Base-by-base conservation (phyloP, 2,797 vertebrate genomes). In the Brachyalestes nurse region DNA sequence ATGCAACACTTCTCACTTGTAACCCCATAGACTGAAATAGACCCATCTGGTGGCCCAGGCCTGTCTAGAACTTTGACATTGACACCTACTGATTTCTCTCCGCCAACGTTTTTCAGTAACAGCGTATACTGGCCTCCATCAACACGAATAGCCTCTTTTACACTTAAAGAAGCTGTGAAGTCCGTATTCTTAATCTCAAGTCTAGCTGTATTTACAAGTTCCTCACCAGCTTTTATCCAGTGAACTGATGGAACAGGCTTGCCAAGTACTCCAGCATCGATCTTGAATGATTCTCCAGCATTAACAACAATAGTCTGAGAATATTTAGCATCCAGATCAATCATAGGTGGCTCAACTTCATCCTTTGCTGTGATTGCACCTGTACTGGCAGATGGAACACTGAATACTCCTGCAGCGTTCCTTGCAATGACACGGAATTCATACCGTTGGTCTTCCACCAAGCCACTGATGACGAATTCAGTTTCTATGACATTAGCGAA, bases 31-130 rank as follows among this genome's bases (percentile, higher is more conserved):
- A 83, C 64, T 70, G 81, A 79, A 79, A 83, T 79, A 57, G 97
- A 97, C 86, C 96, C 97, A 89, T 96, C 95, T 83, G 98, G 95
- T 87, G 98, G 96, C 0, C 98, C 97, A 74, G 98, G 97, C 85
- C 96, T 95, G 82, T 99, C 98, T 84, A 99, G 94, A 45, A 99
- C 95, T 87, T 97, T 98, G 90, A 96, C 97, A 71, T 95, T 97
- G 84, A 99, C 85, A 86, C 91, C 75, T 88, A 94, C 90, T 49
- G 96, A 96, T 88, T 88, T 96, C 87, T 95, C 95, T 84, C 98
- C 98, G 75, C 96, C 96, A 89, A 97, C 94, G 87, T 96, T 99
- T 90, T 97, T 96, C 73, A 97, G 74, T 17, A 95, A 97, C 87
- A 99, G 86, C 40, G 94, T 87, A 86, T 99, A 99, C 83, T 98